Evolutionary conservation across 2,797 vertebrate species (phyloP).

Genomic region (Malurus splendens): DNA sequence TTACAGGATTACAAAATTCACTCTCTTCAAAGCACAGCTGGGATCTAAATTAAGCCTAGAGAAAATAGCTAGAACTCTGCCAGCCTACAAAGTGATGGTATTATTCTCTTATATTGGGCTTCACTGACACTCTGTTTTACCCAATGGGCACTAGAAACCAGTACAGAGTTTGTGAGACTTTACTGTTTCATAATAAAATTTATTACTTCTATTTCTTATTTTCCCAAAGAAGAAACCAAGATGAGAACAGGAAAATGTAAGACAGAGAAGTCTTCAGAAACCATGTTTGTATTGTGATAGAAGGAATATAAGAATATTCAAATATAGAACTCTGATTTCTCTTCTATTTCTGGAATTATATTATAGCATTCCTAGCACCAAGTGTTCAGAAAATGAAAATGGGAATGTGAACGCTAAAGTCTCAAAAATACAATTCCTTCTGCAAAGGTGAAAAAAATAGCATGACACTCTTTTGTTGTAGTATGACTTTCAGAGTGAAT

Average conservation of each 20-base stretch:
- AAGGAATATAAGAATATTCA: not conserved
- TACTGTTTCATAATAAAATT: not conserved
- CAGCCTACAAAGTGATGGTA: constrained; percentile 14
- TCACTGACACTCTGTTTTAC: not conserved
- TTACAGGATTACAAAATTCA: constrained; percentile 29
- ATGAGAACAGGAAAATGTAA: not conserved
- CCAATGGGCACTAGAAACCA: not conserved
- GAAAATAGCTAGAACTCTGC: constrained; percentile 19
- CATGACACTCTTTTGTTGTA: not conserved
- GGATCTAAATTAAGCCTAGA: constrained; percentile 41
- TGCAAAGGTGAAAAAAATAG: not conserved
- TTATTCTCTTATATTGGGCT: constrained; percentile 1
- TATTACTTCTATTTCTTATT: constrained; percentile 23
- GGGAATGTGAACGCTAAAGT: not conserved
- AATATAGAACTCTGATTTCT: not conserved
- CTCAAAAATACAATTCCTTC: not conserved
- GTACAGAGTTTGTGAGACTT: not conserved
- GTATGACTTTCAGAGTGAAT: not conserved
- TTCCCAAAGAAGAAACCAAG: constrained; percentile 11
- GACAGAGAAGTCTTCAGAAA: not conserved
- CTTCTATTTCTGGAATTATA: not conserved
- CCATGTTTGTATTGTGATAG: not conserved
- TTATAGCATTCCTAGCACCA: not conserved
- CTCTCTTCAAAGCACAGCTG: constrained; percentile 31
- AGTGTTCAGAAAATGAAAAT: not conserved